Percentiles rank a stretch among this genome's conserved stretches.
Conservation (phyloP, 2,888 invertebrate species). For the Drosophila falleni region DNA sequence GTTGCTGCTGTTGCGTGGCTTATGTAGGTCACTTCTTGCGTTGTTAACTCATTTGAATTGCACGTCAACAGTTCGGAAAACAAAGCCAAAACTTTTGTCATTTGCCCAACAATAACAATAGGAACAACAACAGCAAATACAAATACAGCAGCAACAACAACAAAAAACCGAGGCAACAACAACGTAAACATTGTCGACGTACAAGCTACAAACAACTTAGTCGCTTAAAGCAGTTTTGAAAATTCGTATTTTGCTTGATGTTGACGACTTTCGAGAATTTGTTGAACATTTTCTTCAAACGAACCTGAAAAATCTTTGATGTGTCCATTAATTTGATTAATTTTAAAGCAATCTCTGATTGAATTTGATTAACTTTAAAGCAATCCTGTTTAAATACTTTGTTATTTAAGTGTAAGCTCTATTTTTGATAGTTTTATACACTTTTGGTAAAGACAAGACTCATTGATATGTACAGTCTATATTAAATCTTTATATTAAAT, state of each 20-base stretch:
- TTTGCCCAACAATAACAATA: slow-evolving; percentile 54
- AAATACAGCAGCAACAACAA: slow-evolving; percentile 23
- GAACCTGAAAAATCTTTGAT: too few species aligned
- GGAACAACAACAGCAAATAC: slow-evolving; percentile 25
- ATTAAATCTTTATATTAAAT: too few species aligned
- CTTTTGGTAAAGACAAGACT: too few species aligned
- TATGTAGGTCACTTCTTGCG: slow-evolving; percentile 62
- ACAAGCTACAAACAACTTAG: slow-evolving; percentile 41
- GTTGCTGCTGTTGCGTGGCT: slow-evolving; percentile 17
- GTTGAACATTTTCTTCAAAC: background rate
- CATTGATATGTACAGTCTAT: too few species aligned
- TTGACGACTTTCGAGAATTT: slow-evolving; percentile 28
- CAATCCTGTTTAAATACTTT: background rate
- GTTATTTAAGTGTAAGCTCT: too few species aligned
- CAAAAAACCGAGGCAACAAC: slow-evolving; percentile 25
- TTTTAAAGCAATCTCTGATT: background rate
- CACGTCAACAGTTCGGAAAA: slow-evolving; percentile 79
- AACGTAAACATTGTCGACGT: slow-evolving; percentile 13
- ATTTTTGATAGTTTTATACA: too few species aligned
- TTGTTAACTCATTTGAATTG: slow-evolving; percentile 80
- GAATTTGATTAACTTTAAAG: background rate
- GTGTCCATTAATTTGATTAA: background rate
- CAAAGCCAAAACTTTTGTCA: slow-evolving; percentile 78
- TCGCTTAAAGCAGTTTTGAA: slow-evolving; percentile 50
- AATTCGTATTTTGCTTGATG: slow-evolving; percentile 23